Evolutionary conservation across 1,140 invertebrate species (phyloP), one percentile per base, ranked within the genome.

Genomic region (Tetramorium alpestre): DNA sequence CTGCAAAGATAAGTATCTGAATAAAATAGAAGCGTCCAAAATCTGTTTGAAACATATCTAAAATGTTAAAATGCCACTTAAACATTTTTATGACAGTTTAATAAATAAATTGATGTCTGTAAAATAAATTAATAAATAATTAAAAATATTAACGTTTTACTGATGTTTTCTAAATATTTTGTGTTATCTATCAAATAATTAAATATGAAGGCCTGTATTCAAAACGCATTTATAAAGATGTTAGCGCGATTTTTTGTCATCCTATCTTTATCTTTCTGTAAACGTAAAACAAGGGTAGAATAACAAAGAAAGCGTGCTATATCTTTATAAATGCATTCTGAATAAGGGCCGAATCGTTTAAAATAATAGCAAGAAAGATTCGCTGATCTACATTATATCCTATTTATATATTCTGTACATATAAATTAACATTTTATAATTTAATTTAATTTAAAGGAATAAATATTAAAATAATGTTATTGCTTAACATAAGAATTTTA

Each of bases 401-500:
- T 33, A 33, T 33, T 33, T 33, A 33, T 33, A 33, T 33, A 0
- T 33, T 33, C 3, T 33, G 4, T 33, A 33, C 1, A 2, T 28
- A 28, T 33, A 33, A 33, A 49, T 38, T n/a, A 54, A 72, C 1
- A n/a, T 41, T 56, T 38, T 22, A 56, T 56, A 56, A 38, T 54
- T 58, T 16, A 56, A 38, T 54, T 58, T 16, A 73, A 33, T 41
- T 75, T 75, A 16, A 6, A 56, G 13, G 25, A 56, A 38, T 41
- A 0, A 76, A 6, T 18, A 76, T 44, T 76, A 58, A 67, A 47
- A 41, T 58, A 3, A 58, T 8, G 3, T 76, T 76, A 41, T 56
- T 88, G 72, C 33, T 88, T 70, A 88, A 85, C 60, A 72, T 75
- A 85, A 54, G 65, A 88, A 78, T 86, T 89, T 86, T 86, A 86